A percentile compares a stretch with the other conserved stretches of the same genome.
Evolutionary conservation across 2,113 vertebrate genomes (phyloP).

Genomic region (Uropsilus gracilis): DNA sequence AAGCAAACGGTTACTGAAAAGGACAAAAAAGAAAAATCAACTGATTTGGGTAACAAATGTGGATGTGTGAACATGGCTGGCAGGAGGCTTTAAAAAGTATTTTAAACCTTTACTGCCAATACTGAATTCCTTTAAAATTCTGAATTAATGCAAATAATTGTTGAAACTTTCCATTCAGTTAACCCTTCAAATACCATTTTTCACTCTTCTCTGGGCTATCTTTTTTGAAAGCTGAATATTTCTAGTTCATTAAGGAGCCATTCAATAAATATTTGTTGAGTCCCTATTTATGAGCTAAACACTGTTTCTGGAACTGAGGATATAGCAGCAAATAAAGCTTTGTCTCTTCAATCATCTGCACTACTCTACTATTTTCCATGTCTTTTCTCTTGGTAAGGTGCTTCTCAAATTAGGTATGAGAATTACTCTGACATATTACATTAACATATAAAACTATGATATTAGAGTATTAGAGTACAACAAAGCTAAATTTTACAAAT

Average conservation of each 20-base stretch:
- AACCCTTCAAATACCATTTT: neutral
- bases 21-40: neutral
- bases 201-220: neutral
- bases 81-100: neutral
- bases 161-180: neutral
- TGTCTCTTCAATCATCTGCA: neutral
- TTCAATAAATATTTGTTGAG: constrained; percentile 17
- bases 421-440: neutral
- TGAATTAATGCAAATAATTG: neutral
- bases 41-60: neutral
- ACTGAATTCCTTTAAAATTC: neutral
- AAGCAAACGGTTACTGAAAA: neutral
- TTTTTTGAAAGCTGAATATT: constrained; percentile 21
- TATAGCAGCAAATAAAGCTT: neutral
- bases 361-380: neutral
- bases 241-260: neutral
- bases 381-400: neutral
- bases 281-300: neutral
- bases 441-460: neutral
- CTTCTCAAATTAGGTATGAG: constrained; percentile 9
- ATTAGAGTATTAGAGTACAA: constrained; percentile 22
- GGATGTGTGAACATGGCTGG: neutral
- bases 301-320: neutral
- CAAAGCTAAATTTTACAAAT: neutral
- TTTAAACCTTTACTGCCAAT: constrained; percentile 25